These are phyloP conservation scores for Ptilonorhynchus violaceus DNA, from an alignment of 2,113 vertebrate genomes.

Conservation along the genomic window DNA sequence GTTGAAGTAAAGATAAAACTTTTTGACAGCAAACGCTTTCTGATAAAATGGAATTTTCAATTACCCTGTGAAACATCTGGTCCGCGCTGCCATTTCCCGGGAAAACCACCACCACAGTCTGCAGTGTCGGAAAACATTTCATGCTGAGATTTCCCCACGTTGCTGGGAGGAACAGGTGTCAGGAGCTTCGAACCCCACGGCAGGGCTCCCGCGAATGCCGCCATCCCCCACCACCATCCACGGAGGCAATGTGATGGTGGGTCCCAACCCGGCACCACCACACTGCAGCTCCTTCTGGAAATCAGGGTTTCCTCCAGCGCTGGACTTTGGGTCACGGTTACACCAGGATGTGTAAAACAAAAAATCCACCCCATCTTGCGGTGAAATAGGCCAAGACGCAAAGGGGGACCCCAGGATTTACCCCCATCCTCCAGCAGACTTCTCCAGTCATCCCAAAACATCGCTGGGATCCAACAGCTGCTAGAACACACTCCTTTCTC, in stretches of 20 bases:
- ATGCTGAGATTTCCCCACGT: not conserved
- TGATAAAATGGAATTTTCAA: conserved; percentile 83
- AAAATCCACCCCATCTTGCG: not conserved
- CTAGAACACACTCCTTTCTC: not conserved
- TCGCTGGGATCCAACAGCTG: not conserved
- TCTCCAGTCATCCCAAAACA: not conserved
- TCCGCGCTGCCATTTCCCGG: conserved; percentile 35
- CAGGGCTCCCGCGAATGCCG: fast-evolving
- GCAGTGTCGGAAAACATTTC: conserved; percentile 56
- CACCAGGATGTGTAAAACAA: not conserved
- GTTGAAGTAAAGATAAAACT: conserved; percentile 81
- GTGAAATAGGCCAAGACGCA: not conserved
- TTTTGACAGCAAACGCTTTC: conserved; percentile 79
- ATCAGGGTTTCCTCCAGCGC: not conserved
- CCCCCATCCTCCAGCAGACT: not conserved
- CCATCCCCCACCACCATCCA: not conserved
- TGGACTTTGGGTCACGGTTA: fast-evolving
- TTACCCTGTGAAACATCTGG: conserved; percentile 77
- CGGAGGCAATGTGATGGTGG: fast-evolving
- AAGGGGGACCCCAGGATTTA: not conserved
- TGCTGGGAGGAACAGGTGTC: not conserved
- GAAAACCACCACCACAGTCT: conserved; percentile 1
- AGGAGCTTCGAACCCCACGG: fast-evolving
- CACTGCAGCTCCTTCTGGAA: not conserved
- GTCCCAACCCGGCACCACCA: fast-evolving